Conservation (phyloP, 1,140 invertebrate species). For the Wiebesia pumilae region DNA sequence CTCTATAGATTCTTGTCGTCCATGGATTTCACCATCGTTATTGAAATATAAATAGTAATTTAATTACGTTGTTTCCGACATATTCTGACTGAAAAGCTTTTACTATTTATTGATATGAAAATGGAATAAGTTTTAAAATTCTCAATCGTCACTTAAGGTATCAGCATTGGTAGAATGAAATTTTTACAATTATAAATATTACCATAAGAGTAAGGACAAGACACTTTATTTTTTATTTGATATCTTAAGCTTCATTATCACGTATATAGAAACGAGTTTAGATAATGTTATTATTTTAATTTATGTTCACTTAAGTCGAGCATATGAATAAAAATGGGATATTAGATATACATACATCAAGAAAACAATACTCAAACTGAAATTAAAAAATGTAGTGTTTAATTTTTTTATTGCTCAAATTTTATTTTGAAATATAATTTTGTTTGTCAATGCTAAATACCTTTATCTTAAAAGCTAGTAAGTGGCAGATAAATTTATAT, state of each 20-base stretch:
- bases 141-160: neutral
- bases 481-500: neutral
- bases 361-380: neutral
- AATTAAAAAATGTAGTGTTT: neutral
- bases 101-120: conserved; percentile 18
- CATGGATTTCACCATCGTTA: neutral
- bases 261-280: conserved; percentile 6
- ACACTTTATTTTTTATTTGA: neutral
- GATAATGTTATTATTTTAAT: neutral
- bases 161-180: neutral
- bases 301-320: neutral
- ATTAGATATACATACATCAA: neutral
- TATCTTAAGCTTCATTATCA: conserved; percentile 10
- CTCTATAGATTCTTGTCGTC: neutral
- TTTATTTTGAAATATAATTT: neutral
- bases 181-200: conserved; percentile 2
- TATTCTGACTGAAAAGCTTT: conserved; percentile 5
- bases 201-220: neutral
- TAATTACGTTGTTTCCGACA: neutral
- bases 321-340: neutral
- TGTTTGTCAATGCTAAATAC: neutral
- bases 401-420: neutral
- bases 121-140: neutral
- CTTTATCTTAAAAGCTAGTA: neutral
- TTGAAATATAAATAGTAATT: neutral